These are phyloP conservation scores for Gymnobelideus leadbeateri DNA, from an alignment of 2,113 vertebrate species.

Conservation along the genomic window DNA sequence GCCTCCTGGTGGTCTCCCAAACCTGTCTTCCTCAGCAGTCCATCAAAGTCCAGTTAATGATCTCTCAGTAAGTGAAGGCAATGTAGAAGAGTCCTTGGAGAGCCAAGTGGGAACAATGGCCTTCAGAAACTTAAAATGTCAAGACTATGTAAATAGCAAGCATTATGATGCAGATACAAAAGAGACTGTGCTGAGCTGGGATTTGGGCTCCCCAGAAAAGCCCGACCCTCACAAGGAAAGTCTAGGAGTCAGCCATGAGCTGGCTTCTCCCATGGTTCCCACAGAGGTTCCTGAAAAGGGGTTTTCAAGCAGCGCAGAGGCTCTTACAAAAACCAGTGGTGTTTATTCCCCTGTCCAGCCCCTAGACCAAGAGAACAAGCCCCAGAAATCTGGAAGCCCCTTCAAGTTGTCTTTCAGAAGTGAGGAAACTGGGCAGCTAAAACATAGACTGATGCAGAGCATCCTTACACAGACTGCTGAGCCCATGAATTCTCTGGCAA, in stretches of 20 bases:
- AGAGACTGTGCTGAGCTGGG: neutral
- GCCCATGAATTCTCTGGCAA: neutral
- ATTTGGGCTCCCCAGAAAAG: conserved; percentile 49
- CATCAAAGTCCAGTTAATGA: neutral
- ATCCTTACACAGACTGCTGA: conserved; percentile 47
- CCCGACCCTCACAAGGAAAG: neutral
- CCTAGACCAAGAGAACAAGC: conserved; percentile 40
- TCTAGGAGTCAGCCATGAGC: neutral
- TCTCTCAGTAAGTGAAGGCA: neutral
- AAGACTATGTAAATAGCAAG: neutral
- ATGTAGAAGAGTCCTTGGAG: neutral
- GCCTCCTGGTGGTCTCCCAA: conserved; percentile 35
- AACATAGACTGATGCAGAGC: conserved; percentile 61
- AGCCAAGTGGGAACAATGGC: conserved; percentile 38
- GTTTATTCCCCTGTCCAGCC: neutral
- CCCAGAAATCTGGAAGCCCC: conserved; percentile 55
- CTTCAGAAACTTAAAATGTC: neutral
- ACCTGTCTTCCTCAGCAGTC: conserved; percentile 1
- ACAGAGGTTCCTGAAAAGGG: neutral
- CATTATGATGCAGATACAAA: conserved; percentile 38
- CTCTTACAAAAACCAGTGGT: neutral
- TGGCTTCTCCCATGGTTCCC: neutral
- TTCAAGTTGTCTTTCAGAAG: neutral
- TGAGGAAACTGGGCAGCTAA: conserved; percentile 62
- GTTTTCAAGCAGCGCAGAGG: fast-evolving